A percentile compares a stretch with the other conserved stretches of the same genome.
These are phyloP conservation scores for Chironomus striatipennis DNA, from an alignment of 1,140 invertebrate species.

Conservation along the genomic window DNA sequence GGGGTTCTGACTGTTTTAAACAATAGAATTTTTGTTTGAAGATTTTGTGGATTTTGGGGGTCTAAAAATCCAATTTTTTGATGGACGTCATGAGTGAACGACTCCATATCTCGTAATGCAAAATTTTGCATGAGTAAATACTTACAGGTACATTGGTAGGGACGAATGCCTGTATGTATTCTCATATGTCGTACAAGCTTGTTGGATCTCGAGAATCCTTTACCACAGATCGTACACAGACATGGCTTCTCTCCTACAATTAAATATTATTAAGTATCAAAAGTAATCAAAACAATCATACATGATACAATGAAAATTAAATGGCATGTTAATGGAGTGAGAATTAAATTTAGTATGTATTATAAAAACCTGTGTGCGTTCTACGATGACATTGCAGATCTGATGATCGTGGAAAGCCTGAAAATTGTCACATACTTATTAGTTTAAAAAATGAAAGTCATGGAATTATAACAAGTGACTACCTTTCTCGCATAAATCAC, in stretches of 20 bases:
- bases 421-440: neutral
- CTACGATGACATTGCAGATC: constrained; percentile 42
- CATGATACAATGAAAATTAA: too few species aligned
- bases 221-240: constrained; percentile 46
- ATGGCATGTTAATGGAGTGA: neutral
- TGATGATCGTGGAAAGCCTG: constrained; percentile 43
- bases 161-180: constrained; percentile 48
- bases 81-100: too few species aligned
- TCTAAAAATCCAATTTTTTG: neutral
- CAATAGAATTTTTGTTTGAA: too few species aligned
- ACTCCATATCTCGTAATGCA: too few species aligned
- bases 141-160: constrained; percentile 36
- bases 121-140: too few species aligned
- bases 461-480: too few species aligned
- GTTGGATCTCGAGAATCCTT: constrained; percentile 50
- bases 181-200: constrained; percentile 52
- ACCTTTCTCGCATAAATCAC: constrained; percentile 45
- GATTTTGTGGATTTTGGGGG: too few species aligned
- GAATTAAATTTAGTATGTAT: neutral
- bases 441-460: neutral
- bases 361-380: constrained; percentile 38
- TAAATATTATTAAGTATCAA: too few species aligned
- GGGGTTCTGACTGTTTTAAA: too few species aligned
- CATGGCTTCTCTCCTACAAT: too few species aligned
- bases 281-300: too few species aligned